Evolutionary conservation across 2,797 vertebrate species (phyloP).

Genomic region (Halcyon badia): DNA sequence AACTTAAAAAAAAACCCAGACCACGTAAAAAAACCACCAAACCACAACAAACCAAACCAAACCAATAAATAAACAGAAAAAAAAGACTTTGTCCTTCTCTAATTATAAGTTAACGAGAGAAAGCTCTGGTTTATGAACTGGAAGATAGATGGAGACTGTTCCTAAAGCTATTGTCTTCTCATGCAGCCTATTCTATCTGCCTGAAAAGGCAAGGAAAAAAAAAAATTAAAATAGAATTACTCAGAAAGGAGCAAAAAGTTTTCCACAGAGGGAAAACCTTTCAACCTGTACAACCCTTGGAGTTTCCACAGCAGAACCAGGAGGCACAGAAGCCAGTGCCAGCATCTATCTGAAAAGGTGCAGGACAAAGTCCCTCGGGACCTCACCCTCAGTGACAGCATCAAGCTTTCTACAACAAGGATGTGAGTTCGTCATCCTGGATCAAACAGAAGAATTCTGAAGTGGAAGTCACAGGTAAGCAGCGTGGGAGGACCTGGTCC

Average conservation of each 20-base stretch:
- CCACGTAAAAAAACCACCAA: too few species aligned
- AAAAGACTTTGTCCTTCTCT: neutral
- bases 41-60: too few species aligned
- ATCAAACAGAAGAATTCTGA: neutral
- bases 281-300: neutral
- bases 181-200: neutral
- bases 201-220: neutral
- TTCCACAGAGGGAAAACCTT: neutral
- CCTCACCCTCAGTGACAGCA: neutral
- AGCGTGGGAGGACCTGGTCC: neutral
- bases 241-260: neutral
- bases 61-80: neutral
- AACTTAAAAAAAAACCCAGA: neutral
- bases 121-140: neutral
- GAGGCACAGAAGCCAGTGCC: neutral
- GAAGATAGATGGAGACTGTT: neutral
- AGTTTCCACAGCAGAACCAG: neutral
- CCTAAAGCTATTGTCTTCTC: neutral
- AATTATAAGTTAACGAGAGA: neutral
- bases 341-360: neutral
- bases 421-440: rapidly evolving
- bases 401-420: neutral
- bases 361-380: neutral
- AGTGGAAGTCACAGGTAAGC: neutral
- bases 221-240: neutral